Evolutionary conservation across 2,797 vertebrate species (phyloP), one percentile per base, ranked within the genome.

Genomic region (Lagodon rhomboides): DNA sequence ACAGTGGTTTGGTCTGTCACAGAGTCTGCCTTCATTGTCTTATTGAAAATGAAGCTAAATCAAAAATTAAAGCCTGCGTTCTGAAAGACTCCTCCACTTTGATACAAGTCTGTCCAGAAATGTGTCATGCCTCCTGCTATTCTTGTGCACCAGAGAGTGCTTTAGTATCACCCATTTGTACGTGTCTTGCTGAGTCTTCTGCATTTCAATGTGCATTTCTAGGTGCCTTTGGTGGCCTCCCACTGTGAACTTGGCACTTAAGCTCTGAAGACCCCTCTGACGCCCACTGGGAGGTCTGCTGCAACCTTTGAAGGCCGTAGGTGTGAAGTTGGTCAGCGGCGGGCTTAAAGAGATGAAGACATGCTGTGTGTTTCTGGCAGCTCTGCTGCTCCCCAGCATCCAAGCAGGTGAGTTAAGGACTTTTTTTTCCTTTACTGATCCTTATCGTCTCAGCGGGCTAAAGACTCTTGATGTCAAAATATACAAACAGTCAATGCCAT

Each of bases 321-420:
- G 58, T 62, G 63, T 73, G 64, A 78, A 53, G 63, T 1, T 49
- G 79, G 68, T 74, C 76, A n/a, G 60, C 23, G 1, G 43, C n/a
- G 5, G 62, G 73, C 51, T 70, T 62, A 86, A 70, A 75, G 86
- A 90, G 76, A 95, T 95, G 94, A 93, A 85, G 90, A 90, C 61
- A 64, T 88, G 79, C 15, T 27, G 69, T 13, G 11, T 87, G 62
- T 49, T 93, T 18, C 65, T 91, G 25, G 87, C 68, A 63, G 84
- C 70, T 44, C 79, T 88, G 88, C 87, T 92, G 87, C 78, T 94
- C 12, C 91, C 90, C 23, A 64, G 80, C 74, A 65, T 89, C 75
- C 86, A 84, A 43, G 87, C 94, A 51, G 90, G 95, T 95, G 79
- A 86, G 93, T 80, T 49, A 8, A 30, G 3, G 8, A 38, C n/a